Conservation (phyloP, 1,140 invertebrate genomes). For the Coenobita brevimanus region DNA sequence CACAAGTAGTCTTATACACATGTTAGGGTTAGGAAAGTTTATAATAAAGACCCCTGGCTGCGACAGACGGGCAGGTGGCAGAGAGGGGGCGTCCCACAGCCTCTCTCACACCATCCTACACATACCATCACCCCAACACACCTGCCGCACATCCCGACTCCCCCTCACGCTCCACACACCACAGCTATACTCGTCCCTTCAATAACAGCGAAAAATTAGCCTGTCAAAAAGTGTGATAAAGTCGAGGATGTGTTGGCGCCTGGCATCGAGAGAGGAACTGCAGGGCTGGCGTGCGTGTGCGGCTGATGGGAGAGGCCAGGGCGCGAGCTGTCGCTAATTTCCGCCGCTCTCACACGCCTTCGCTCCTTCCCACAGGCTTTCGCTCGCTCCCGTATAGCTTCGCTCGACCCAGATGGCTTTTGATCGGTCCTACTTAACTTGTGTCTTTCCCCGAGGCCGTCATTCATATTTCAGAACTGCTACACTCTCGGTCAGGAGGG, state of each 20-base stretch:
- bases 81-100: constrained; percentile 40
- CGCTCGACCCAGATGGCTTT: constrained; percentile 55
- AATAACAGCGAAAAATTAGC: constrained; percentile 21
- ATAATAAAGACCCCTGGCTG: constrained; percentile 38
- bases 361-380: constrained; percentile 46
- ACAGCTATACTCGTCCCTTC: constrained; percentile 5
- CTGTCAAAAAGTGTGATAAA: constrained; percentile 34
- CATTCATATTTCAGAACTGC: constrained; percentile 55
- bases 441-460: constrained; percentile 54
- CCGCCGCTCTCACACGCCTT: constrained; percentile 56
- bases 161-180: not conserved
- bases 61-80: constrained; percentile 40
- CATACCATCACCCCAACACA: constrained; percentile 5
- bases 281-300: constrained; percentile 62
- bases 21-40: too few relatives aligned
- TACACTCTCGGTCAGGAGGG: constrained; percentile 31
- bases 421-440: constrained; percentile 63
- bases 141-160: not conserved
- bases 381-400: constrained; percentile 44
- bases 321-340: constrained; percentile 67
- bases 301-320: constrained; percentile 60
- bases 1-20: too few relatives aligned
- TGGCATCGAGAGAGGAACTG: constrained; percentile 52
- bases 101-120: constrained; percentile 15
- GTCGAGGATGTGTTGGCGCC: constrained; percentile 52